phyloP scores from a whole-genome alignment of 2,888 invertebrate species.

The Anorthoa munda region DNA sequence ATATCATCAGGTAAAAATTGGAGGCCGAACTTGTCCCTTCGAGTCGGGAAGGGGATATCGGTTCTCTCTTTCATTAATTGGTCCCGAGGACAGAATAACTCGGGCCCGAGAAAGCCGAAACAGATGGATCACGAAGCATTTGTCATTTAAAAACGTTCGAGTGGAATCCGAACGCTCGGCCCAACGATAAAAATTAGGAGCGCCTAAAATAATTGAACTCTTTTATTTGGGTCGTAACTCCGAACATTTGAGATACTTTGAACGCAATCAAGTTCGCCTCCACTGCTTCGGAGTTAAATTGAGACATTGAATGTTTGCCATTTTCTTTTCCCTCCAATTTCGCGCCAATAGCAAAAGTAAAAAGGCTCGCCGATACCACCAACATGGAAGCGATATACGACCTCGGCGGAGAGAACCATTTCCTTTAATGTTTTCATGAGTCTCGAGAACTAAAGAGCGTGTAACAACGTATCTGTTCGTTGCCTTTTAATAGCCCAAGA shows the following conservation, averaged over 20 bases:
- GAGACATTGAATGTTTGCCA: constrained; percentile 88
- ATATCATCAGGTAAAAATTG: constrained; percentile 89
- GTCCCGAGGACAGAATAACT: constrained; percentile 76
- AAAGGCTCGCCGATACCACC: constrained; percentile 84
- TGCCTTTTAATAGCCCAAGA: constrained; percentile 87
- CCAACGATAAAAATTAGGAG: constrained; percentile 81
- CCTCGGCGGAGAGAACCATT: constrained; percentile 81
- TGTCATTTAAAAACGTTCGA: constrained; percentile 81
- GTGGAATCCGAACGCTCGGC: constrained; percentile 75
- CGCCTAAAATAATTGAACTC: constrained; percentile 81
- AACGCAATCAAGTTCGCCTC: constrained; percentile 81
- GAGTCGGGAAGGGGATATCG: constrained; percentile 78
- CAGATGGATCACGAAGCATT: constrained; percentile 82
- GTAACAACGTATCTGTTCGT: constrained; percentile 88
- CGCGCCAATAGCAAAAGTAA: constrained; percentile 86
- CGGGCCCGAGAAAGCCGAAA: constrained; percentile 72
- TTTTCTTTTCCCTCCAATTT: constrained; percentile 87
- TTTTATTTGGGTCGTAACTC: constrained; percentile 79
- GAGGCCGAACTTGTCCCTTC: constrained; percentile 82
- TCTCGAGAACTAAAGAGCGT: constrained; percentile 87
- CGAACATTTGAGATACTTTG: constrained; percentile 75
- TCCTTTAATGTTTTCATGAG: constrained; percentile 89
- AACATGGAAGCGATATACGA: constrained; percentile 85
- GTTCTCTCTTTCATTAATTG: constrained; percentile 86
- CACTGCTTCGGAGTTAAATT: constrained; percentile 81